Evolutionary conservation across 1,140 invertebrate genomes (phyloP), one percentile per base, ranked within the genome.

Genomic region (Drosophila athabasca): DNA sequence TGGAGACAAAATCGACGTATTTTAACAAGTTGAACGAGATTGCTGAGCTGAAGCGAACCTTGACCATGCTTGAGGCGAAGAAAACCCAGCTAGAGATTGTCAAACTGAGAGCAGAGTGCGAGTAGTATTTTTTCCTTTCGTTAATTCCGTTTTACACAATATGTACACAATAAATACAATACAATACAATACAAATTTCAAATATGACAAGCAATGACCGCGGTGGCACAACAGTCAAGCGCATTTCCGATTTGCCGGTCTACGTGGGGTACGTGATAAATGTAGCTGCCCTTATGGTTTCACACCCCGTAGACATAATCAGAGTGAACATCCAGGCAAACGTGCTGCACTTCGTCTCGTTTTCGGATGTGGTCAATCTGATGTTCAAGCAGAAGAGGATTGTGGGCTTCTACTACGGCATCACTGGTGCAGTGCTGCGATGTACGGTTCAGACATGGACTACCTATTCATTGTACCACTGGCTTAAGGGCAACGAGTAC

Each of bases 11-110:
- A 43, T 57, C 71, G n/a, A 54, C 24, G 3, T 75, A 75, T 54
- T 75, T 75, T 3, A 52, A 31, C 11, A 75, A 75, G 8, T n/a
- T 75, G 46, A 75, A 74, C 13, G 71, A 75, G n/a, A 75, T 75
- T 0, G 35, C 71, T 9, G 71, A 75, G 22, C 39, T 75, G n/a
- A 73, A 52, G 19, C 71, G 71, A 4, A 75, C 70, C 6, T 26
- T 75, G 1, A 75, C 71, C 15, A 75, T 75, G 71, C 29, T 75
- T 26, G 71, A 66, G 71, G 70, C 71, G 26, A 75, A 75, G 17
- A 75, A 75, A 44, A 75, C 71, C 11, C 71, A 75, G 11, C 39
- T 75, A 39, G 71, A 75, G 53, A 75, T 75, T 50, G 54, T 17
- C 2, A 74, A 75, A 43, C 54, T 75, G 39, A 57, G 54, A 24